These are phyloP conservation scores for Anser cygnoides DNA, from an alignment of 2,113 vertebrate genomes.

Conservation along the genomic window DNA sequence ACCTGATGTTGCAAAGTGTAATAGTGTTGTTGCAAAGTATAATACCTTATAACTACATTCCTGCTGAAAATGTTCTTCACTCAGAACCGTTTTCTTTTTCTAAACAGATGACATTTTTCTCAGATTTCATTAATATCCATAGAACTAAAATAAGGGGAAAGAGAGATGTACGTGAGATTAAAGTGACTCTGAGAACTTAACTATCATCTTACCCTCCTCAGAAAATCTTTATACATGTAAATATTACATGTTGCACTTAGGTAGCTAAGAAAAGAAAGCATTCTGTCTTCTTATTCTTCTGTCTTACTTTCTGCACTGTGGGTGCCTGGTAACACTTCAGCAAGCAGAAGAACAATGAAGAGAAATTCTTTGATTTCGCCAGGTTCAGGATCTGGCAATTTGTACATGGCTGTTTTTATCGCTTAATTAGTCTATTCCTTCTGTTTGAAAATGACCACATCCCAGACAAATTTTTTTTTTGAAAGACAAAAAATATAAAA, in stretches of 20 bases:
- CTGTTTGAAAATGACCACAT: neutral
- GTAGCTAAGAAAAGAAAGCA: neutral
- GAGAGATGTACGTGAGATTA: neutral
- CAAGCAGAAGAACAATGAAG: neutral
- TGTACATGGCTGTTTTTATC: neutral
- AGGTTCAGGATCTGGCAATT: neutral
- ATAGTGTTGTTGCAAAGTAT: neutral
- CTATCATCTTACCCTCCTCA: neutral
- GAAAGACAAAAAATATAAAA: neutral
- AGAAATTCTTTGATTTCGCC: neutral
- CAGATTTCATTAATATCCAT: slow-evolving; percentile 37
- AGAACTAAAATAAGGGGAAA: slow-evolving; percentile 13
- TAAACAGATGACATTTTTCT: neutral
- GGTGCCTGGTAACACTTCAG: neutral
- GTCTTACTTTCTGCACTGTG: neutral
- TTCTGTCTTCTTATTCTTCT: neutral
- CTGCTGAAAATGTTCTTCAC: neutral
- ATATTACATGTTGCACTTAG: neutral
- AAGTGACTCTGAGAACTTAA: neutral
- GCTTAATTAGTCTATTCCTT: neutral
- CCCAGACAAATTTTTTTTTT: neutral
- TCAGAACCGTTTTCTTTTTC: slow-evolving; percentile 5
- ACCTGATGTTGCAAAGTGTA: neutral
- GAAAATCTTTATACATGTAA: neutral
- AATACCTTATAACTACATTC: neutral